Base-by-base conservation (phyloP, 2,888 invertebrate species). In the Hirudinaria manillensis region DNA sequence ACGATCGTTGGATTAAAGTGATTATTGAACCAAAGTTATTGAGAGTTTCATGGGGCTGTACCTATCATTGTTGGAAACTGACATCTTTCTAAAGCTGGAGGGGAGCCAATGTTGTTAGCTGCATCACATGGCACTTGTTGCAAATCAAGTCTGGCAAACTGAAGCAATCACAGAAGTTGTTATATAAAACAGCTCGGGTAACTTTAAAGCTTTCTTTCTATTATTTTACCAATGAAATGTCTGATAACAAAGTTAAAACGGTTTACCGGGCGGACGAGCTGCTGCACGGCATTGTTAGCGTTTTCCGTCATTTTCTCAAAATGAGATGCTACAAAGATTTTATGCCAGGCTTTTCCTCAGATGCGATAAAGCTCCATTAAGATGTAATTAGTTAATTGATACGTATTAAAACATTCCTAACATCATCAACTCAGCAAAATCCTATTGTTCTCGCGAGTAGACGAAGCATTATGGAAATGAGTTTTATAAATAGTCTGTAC, bases 111-210 rank as follows among this genome's bases (percentile, higher is more conserved):
- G 6, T 24, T 61, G 7, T 61, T 24, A 61, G 61, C 29, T 10
- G 61, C 24, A 61, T 27, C 61, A 29, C 61, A 61, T 27, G 61
- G 29, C 61, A 45, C 45, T 61, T 32, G 68, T 36, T 68, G 68
- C 36, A 68, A 68, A 34, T 68, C 68, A 34, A 68, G 68, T 34
- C 68, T 68, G 29, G 68, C 68, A 36, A 68, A 68, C 68, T 68
- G 36, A n/a, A 68, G n/a, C 29, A 68, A 29, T 29, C 32, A 68
- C 13, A 45, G 45, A 45, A 45, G 45, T 45, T 45, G 13, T 45
- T 45, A 45, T 16, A 45, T 45, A 45, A 45, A 45, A 45, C 45
- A 45, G 1, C 10, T 45, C 13, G 1, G 45, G 13, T 13, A 61
- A 7, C 21, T 24, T 61, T 19, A 61, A 61, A 61, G 13, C 27